These are phyloP conservation scores for Sesia apiformis DNA, from an alignment of 2,888 invertebrate genomes.

Conservation along the genomic window DNA sequence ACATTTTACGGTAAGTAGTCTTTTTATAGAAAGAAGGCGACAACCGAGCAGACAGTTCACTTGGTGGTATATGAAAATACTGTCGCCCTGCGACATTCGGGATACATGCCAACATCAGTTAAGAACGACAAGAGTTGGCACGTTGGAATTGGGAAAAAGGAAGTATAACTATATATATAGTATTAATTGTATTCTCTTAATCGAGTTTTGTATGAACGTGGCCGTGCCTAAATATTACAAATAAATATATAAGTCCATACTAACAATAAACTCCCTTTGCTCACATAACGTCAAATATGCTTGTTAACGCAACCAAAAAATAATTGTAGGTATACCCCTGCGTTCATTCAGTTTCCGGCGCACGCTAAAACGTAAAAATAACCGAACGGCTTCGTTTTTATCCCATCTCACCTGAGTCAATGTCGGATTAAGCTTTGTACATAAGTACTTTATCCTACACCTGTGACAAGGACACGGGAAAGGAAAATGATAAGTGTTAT, in stretches of 20 bases:
- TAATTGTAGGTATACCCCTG: neutral
- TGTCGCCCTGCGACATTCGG: too few species aligned
- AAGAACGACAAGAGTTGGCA: too few species aligned
- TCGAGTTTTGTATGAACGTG: too few species aligned
- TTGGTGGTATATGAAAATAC: too few species aligned
- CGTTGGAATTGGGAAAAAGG: too few species aligned
- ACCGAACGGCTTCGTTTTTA: neutral
- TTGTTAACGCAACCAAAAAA: conserved; percentile 12
- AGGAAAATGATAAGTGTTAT: conserved; percentile 4
- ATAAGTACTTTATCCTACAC: conserved; percentile 37
- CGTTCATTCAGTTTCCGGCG: neutral
- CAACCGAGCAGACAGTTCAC: too few species aligned
- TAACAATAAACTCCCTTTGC: too few species aligned
- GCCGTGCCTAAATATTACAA: conserved; percentile 15
- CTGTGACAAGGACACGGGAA: conserved; percentile 25
- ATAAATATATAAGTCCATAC: neutral
- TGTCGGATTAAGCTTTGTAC: conserved; percentile 34
- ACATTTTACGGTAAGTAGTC: too few species aligned
- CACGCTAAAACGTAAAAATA: neutral
- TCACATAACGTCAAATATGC: neutral
- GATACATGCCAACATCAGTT: too few species aligned
- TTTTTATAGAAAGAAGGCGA: too few species aligned
- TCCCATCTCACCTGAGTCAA: conserved; percentile 12
- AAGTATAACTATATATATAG: too few species aligned
- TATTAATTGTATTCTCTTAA: too few species aligned